Evolutionary conservation across 1,140 invertebrate genomes (phyloP), one percentile per base, ranked within the genome.

Genomic region (Drosophila arizonae): DNA sequence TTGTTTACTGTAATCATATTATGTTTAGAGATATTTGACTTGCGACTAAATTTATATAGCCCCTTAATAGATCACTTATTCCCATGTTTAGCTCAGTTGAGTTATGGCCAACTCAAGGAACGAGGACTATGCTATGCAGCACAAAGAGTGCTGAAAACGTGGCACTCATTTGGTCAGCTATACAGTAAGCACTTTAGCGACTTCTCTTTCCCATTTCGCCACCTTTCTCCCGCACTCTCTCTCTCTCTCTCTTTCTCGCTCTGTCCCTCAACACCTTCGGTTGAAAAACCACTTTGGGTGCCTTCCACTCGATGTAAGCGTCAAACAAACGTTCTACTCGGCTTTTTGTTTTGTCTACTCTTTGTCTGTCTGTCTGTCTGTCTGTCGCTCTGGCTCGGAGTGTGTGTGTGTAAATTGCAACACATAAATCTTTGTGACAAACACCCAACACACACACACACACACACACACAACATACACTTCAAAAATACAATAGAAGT

Each of bases 401-500:
- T 71, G 73, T 66, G 68, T 77, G 72, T 81, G 78, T 86, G 81
- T 86, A 86, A 86, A 86, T 86, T 87, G 81, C 79, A 87, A 79
- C 82, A 76, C 82, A 86, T 86, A 86, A 86, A 86, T 86, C 82
- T 81, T 81, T 87, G 82, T 87, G 82, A 76, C 78, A 87, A 86
- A 87, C 82, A 86, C 69, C 81, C 71, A 66, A 24, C 41, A 54
- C 41, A 65, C 43, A 65, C 52, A 41, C 51, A 60, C 30, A 21
- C 21, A 64, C 5, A 58, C n/a, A 50, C 39, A n/a, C 21, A 57
- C 61, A 76, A 68, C 67, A 78, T 63, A 77, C 82, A 81, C 82
- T 86, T 78, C 26, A 87, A 76, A 86, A 87, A 87, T 79, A 86
- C 82, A 86, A 86, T 86, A 66, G 82, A 87, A 86, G 79, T 82